Base-by-base conservation (phyloP, 2,888 invertebrate species). In the Acleris emargana region DNA sequence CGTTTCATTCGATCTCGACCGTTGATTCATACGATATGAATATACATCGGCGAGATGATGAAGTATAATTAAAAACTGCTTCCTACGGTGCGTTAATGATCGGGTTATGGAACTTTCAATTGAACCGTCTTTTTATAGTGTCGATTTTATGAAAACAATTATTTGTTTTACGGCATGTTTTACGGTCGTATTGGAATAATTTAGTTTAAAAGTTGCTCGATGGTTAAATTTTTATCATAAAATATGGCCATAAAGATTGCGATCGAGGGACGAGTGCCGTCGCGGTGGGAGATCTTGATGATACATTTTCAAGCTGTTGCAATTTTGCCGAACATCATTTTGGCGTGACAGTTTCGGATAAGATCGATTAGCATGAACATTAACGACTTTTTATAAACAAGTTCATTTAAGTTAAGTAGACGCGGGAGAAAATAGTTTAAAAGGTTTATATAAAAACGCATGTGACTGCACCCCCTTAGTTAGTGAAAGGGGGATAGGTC, bases 21-120 rank as follows among this genome's bases (percentile, higher is more conserved):
- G 75, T 75, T 80, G 80, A 85, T 78, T 83, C 84, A 83, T 82
- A 76, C 68, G 69, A 51, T 64, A 73, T 76, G 72, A 75, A 76
- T 76, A 74, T 77, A 76, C 73, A 74, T 74, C 64, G 67, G 68
- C 68, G 61, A 76, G 73, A 73, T 68, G 72, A 71, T 73, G 72
- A 71, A 66, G 62, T 60, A 59, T 71, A 74, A 76, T 77, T 76
- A 73, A 72, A 73, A 69, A 66, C 20, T 60, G 64, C 64, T 66
- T 50, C 50, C 28, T 59, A 60, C 54, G 22, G 59, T 49, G 53
- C 60, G 49, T 66, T 66, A 45, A 57, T 45, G 61, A 66, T 57
- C 55, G 45, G 42, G 47, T 66, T 66, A 59, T 51, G 51, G 55
- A 66, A 57, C 54, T 60, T 60, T 50, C 17, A 50, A 64, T 32